A percentile compares a stretch with the other conserved stretches of the same genome.
phyloP scores from a whole-genome alignment of 2,113 vertebrate species.

The human region GRCh38 chr12:91479501-91480000 shows the following conservation, averaged over 20 bases:
- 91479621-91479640: neutral
- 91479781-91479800: neutral
- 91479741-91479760: neutral
- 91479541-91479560: neutral
- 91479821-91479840: neutral
- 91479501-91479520: neutral
- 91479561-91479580: neutral
- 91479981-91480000: neutral
- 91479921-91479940: neutral
- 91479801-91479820: neutral
- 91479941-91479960: neutral
- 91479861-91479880: neutral
- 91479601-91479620: neutral
- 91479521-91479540: neutral
- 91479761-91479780: neutral
- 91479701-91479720: neutral
- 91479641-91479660: neutral
- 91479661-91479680: neutral
- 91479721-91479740: neutral
- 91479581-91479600: neutral
- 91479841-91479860: neutral
- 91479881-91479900: neutral
- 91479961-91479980: neutral
- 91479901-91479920: neutral
- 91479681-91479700: conserved; percentile 5